phyloP scores from a whole-genome alignment of 2,888 invertebrate species.

The Bedellia somnulentella region DNA sequence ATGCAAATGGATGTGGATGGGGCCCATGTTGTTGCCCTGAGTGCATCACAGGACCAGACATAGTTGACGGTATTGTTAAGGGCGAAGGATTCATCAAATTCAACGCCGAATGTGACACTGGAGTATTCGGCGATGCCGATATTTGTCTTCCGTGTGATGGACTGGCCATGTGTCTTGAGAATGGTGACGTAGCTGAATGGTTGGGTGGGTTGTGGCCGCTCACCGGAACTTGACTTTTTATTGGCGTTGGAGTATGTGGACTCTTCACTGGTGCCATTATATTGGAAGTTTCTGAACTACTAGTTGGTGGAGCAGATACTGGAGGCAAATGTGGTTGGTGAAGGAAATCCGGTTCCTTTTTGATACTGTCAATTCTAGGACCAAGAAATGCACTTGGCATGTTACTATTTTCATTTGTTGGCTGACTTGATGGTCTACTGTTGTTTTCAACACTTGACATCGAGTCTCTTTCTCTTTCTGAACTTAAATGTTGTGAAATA shows the following conservation, averaged over 20 bases:
- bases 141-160: constrained; percentile 51
- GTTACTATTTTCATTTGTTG: constrained; percentile 45
- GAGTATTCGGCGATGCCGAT: constrained; percentile 49
- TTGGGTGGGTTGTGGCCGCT: constrained; percentile 32
- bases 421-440: constrained; percentile 50
- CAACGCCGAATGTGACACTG: constrained; percentile 64
- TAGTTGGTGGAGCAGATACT: constrained; percentile 33
- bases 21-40: constrained; percentile 74
- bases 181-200: constrained; percentile 49
- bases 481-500: constrained; percentile 47
- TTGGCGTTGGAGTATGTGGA: constrained; percentile 55
- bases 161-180: constrained; percentile 39
- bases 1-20: constrained; percentile 68
- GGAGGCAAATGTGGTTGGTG: constrained; percentile 55
- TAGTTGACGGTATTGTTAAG: constrained; percentile 64
- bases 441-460: constrained; percentile 49
- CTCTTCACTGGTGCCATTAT: constrained; percentile 61
- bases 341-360: constrained; percentile 71
- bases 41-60: constrained; percentile 72
- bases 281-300: constrained; percentile 40
- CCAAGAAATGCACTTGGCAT: constrained; percentile 62
- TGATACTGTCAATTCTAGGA: constrained; percentile 70
- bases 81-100: constrained; percentile 64
- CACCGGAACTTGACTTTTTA: constrained; percentile 45
- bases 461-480: constrained; percentile 43